Evolutionary conservation across 2,797 vertebrate species (phyloP).

Genomic region (Acrocephalus scirpaceus): DNA sequence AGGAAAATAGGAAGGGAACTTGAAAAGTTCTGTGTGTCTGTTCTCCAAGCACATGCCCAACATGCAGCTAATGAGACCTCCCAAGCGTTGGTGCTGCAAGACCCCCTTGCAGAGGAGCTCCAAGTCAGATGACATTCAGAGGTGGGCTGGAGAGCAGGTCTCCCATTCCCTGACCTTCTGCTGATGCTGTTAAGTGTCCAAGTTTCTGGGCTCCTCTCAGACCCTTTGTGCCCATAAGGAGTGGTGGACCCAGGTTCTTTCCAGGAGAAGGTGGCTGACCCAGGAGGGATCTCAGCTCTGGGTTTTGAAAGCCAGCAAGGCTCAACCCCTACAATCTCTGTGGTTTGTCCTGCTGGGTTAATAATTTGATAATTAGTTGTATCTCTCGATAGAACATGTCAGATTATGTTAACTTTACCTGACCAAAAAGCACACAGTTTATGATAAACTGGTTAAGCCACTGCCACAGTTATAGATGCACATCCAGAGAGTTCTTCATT

Average conservation of each 20-base stretch:
- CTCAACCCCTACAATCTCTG: neutral
- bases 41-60: neutral
- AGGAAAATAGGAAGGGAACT: conserved; percentile 22
- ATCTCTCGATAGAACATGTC: neutral
- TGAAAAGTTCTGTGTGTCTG: neutral
- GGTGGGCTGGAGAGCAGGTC: neutral
- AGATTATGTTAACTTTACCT: neutral
- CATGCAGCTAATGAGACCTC: conserved; percentile 43
- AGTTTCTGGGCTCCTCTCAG: neutral
- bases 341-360: neutral
- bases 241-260: neutral
- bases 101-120: neutral
- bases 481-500: neutral
- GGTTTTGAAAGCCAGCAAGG: neutral
- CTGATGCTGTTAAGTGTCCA: neutral
- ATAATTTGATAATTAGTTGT: neutral
- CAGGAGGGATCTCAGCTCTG: neutral
- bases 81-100: neutral
- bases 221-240: neutral
- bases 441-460: fast-evolving
- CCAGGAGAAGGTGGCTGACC: neutral
- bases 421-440: neutral
- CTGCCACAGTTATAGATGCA: neutral
- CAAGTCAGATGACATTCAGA: neutral
- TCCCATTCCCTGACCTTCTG: neutral